A percentile compares a stretch with the other conserved stretches of the same genome.
phyloP scores from a whole-genome alignment of 2,113 vertebrate genomes.

The Sturnus vulgaris region DNA sequence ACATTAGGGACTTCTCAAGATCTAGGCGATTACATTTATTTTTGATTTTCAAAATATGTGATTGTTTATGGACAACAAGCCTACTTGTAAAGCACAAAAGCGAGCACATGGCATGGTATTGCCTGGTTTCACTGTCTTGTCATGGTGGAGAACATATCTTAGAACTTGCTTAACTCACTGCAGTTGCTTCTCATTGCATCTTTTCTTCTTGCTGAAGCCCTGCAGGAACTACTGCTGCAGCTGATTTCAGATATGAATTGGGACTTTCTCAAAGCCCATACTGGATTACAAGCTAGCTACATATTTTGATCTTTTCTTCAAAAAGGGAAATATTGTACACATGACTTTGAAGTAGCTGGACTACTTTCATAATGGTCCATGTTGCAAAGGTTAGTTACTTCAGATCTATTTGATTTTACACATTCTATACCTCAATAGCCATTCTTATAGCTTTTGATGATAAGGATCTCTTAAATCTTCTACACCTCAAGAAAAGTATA shows the following conservation, averaged over 20 bases:
- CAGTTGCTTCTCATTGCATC: neutral
- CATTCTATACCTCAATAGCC: neutral
- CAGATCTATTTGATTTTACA: neutral
- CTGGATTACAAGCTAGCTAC: neutral
- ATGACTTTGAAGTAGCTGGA: neutral
- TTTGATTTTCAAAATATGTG: neutral
- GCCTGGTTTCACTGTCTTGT: neutral
- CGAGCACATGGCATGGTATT: fast-evolving
- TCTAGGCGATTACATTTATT: neutral
- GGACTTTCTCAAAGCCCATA: neutral
- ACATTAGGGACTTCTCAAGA: neutral
- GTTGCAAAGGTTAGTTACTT: neutral
- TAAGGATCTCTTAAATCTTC: neutral
- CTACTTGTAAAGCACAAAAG: neutral
- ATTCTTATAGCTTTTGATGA: neutral
- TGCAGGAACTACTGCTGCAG: neutral
- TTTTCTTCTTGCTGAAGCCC: neutral
- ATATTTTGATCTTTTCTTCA: neutral
- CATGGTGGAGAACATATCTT: neutral
- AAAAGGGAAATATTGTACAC: neutral
- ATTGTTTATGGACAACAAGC: neutral
- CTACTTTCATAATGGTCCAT: neutral
- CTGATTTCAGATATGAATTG: neutral
- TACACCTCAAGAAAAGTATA: neutral
- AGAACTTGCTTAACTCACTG: neutral